A percentile compares a stretch with the other conserved stretches of the same genome.
phyloP scores from a whole-genome alignment of 2,888 invertebrate species.

The Latrodectus elegans region DNA sequence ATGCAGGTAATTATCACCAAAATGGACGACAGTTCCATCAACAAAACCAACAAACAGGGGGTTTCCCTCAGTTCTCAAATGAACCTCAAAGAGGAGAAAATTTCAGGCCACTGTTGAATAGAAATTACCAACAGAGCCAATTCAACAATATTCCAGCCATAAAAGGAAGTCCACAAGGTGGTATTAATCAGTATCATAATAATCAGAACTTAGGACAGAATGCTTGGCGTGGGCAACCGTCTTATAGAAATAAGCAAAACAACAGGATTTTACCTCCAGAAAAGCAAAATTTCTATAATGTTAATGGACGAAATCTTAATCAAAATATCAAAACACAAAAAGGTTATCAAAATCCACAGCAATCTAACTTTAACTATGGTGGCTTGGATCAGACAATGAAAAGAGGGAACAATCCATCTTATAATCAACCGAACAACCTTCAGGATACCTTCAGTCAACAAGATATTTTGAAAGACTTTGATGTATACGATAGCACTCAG shows the following conservation, averaged over 20 bases:
- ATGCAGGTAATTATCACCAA: constrained; percentile 14
- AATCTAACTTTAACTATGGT: constrained; percentile 13
- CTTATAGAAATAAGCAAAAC: constrained; percentile 27
- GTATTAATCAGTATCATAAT: constrained; percentile 6
- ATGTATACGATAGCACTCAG: not conserved
- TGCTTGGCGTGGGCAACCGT: constrained; percentile 28
- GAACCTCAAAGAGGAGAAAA: constrained; percentile 31
- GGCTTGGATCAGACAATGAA: not conserved
- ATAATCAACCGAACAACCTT: not conserved
- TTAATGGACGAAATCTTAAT: constrained; percentile 2
- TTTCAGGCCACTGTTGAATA: constrained; percentile 37
- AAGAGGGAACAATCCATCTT: not conserved
- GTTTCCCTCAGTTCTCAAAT: constrained; percentile 12
- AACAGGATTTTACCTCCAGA: constrained; percentile 14
- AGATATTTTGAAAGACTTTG: not conserved
- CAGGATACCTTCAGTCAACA: constrained; percentile 14
- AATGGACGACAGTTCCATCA: constrained; percentile 13
- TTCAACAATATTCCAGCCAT: not conserved
- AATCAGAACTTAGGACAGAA: constrained; percentile 31
- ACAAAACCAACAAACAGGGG: constrained; percentile 21
- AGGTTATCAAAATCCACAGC: not conserved
- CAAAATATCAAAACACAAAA: constrained; percentile 24
- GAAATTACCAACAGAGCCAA: not conserved
- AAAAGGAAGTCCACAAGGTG: not conserved
- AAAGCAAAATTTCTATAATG: constrained; percentile 40